phyloP scores from a whole-genome alignment of 2,888 invertebrate genomes.

The Drosophila mimetica region DNA sequence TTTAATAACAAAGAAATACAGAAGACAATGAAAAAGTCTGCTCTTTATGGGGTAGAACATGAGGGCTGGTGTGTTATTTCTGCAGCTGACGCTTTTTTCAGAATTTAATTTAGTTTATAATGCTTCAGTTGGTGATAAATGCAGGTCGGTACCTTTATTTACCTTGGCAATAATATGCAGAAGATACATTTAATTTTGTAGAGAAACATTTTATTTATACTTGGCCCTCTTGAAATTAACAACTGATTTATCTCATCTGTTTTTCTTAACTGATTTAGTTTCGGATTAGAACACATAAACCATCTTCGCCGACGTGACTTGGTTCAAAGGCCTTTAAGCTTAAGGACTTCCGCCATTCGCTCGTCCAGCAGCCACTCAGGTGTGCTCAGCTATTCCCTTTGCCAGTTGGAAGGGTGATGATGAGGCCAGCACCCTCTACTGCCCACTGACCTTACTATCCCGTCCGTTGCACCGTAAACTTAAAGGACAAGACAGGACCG shows the following conservation, averaged over 20 bases:
- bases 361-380: slow-evolving; percentile 30
- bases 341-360: slow-evolving; percentile 24
- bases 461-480: slow-evolving; percentile 35
- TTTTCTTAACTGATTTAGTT: slow-evolving; percentile 1
- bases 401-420: slow-evolving; percentile 28
- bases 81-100: not conserved
- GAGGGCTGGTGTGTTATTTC: not conserved
- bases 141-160: not conserved
- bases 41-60: slow-evolving; percentile 18
- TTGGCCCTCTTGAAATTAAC: not conserved
- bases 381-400: slow-evolving; percentile 39
- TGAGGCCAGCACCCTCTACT: slow-evolving; percentile 19
- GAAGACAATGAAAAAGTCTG: slow-evolving; percentile 60
- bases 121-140: slow-evolving; percentile 1
- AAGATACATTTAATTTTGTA: not conserved
- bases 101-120: slow-evolving; percentile 26
- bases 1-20: slow-evolving; percentile 72
- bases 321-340: slow-evolving; percentile 34
- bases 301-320: not conserved
- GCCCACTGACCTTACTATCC: slow-evolving; percentile 26
- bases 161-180: too few species aligned
- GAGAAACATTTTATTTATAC: too few species aligned
- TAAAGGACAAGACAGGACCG: slow-evolving; percentile 12
- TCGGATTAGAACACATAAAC: slow-evolving; percentile 15
- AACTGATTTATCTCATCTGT: not conserved